Evolutionary conservation across 1,140 invertebrate genomes (phyloP), one percentile per base, ranked within the genome.

Genomic region (Limonius californicus): DNA sequence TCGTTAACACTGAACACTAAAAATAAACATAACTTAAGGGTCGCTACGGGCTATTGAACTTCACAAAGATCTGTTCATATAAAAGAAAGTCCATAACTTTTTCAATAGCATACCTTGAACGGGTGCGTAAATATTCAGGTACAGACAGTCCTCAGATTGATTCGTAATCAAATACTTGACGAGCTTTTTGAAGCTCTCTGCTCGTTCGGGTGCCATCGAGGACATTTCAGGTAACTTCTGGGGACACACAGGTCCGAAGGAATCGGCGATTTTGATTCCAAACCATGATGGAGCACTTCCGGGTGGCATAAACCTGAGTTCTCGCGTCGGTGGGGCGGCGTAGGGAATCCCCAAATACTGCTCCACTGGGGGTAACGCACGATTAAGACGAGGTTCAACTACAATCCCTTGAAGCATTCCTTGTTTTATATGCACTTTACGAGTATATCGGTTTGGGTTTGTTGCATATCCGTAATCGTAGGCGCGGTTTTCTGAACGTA

Each of bases 121-220:
- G 9, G 95, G 94, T n/a, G 91, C 86, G 73, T 95, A 97, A 59
- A 98, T 87, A 76, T 97, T 97, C 54, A 98, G 81, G 74, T 94
- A 94, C 7, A 97, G 78, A 73, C 95, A 98, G 77, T 98, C 94
- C 79, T 97, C 95, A 54, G 84, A 90, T 77, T 96, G 89, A 65
- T 92, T 85, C 54, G 78, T 81, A 19, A 97, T 78, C 54, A 62
- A 69, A 70, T 86, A 87, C 0, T 87, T 85, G 54, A 88, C 73
- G n/a, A 93, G 76, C 55, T 83, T 80, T 62, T 82, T 81, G 59
- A 92, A 78, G 69, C 90, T 87, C 58, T 85, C 82, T 66, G 85
- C 84, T 32, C 90, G 80, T 8, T 83, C 86, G 9, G 83, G 78
- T 1, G 86, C 82, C 63, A 87, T 87, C 50, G 81, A 81, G 19